Evolutionary conservation across 1,140 invertebrate genomes (phyloP), one percentile per base, ranked within the genome.

Genomic region (Drosophila subobscura): DNA sequence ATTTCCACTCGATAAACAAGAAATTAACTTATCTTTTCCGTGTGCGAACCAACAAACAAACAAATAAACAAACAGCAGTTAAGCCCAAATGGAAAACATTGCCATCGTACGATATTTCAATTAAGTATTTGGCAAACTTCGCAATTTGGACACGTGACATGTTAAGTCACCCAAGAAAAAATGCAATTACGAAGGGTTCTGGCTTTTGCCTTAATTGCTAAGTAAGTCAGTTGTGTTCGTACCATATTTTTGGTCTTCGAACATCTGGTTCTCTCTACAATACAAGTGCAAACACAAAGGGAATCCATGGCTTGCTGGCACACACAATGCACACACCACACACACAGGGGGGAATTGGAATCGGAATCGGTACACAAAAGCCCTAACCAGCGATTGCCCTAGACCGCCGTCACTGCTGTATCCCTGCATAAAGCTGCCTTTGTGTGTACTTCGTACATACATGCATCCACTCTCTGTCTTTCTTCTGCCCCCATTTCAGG

Each of bases 11-110:
- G 58, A 37, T 65, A 66, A 68, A 55, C 42, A 65, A 12, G 37
- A 65, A 68, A 68, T 68, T 55, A 55, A 49, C 65, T 67, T 68
- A 71, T 71, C 67, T 71, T 70, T 51, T 42, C 52, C 44, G 45
- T 40, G 52, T 41, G 66, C 58, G 50, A 58, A 51, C 52, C 56
- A 49, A 41, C 54, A 42, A 56, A 44, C 16, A 52, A 54, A 44
- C 41, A 61, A 55, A 67, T 67, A 68, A 68, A 63, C 33, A 37
- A 12, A 12, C 33, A 37, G 3, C 8, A 37, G 12, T 37, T 37
- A 37, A 37, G 33, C 10, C 63, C 65, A 41, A 66, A 68, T 47
- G 33, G 63, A 68, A 70, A 71, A 71, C 29, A 58, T 44, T 70
- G 40, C 46, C 70, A 58, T 57, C 23, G 33, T 23, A 49, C 50